These are phyloP conservation scores for Sericinus montela DNA, from an alignment of 2,888 invertebrate genomes.

Conservation along the genomic window DNA sequence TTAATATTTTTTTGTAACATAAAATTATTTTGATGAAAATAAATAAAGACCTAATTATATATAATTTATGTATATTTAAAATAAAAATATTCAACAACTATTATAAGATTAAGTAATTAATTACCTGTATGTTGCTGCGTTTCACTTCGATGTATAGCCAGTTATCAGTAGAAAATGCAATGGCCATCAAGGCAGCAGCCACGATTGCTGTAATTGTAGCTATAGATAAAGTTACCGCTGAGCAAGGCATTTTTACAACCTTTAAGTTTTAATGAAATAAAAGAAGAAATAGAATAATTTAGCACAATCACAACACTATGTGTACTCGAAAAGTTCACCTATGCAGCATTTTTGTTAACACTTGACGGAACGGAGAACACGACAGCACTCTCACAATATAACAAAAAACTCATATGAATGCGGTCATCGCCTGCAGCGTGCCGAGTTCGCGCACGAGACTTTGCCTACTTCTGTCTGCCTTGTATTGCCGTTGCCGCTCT, in stretches of 20 bases:
- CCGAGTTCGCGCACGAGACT: conserved; percentile 74
- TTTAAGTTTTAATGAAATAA: conserved; percentile 52
- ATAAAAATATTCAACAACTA: too few species aligned
- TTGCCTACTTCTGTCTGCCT: conserved; percentile 59
- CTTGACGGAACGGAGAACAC: conserved; percentile 68
- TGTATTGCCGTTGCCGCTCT: conserved; percentile 72
- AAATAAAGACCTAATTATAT: too few species aligned
- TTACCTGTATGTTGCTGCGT: conserved; percentile 92
- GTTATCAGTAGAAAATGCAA: conserved; percentile 97
- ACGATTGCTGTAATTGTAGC: conserved; percentile 97
- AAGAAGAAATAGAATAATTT: conserved; percentile 44
- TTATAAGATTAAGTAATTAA: conserved; percentile 5
- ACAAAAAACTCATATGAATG: conserved; percentile 72
- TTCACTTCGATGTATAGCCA: conserved; percentile 97
- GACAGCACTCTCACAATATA: conserved; percentile 70
- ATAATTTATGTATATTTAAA: too few species aligned
- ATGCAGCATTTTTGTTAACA: conserved; percentile 75
- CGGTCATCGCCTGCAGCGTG: conserved; percentile 78
- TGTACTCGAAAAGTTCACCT: conserved; percentile 61
- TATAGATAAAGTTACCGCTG: conserved; percentile 95
- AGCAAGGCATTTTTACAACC: conserved; percentile 90
- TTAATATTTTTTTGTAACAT: too few species aligned
- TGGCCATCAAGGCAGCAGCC: conserved; percentile 94
- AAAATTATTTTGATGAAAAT: too few species aligned
- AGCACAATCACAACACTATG: conserved; percentile 73